A percentile compares a stretch with the other conserved stretches of the same genome.
Evolutionary conservation across 2,888 invertebrate genomes (phyloP).

Genomic region (Neocrepidodera transversa): DNA sequence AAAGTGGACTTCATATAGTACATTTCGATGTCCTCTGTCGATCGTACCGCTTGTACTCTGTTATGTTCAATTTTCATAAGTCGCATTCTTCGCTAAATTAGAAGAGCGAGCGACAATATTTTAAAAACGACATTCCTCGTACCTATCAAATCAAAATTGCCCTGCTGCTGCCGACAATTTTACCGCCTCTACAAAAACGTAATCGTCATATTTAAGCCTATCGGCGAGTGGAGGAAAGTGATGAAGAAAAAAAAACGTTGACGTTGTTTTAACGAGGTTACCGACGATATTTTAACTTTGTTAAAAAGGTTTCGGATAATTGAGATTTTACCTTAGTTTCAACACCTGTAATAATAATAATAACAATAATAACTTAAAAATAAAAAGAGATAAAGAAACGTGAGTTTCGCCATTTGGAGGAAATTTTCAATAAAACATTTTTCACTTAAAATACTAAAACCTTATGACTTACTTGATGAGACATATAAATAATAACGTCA

Average conservation of each 20-base stretch:
- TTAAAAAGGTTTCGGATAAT: neutral
- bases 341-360: too few species aligned
- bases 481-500: too few species aligned
- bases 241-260: conserved; percentile 30
- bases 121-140: conserved; percentile 39
- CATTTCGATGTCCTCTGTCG: conserved; percentile 25
- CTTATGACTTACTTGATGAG: too few species aligned
- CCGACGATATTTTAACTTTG: neutral
- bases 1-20: conserved; percentile 23
- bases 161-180: conserved; percentile 26
- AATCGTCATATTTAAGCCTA: conserved; percentile 38
- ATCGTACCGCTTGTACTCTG: conserved; percentile 28
- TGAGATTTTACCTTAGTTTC: neutral
- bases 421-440: too few species aligned
- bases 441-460: too few species aligned
- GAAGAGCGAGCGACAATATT: conserved; percentile 40
- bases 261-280: conserved; percentile 12
- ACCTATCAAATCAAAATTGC: conserved; percentile 42
- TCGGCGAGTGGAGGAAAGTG: conserved; percentile 30
- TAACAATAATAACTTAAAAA: too few species aligned
- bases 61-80: conserved; percentile 47
- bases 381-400: too few species aligned
- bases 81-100: conserved; percentile 42
- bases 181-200: conserved; percentile 29
- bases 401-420: too few species aligned